phyloP scores from a whole-genome alignment of 2,888 invertebrate genomes.

The Phoenoteleia sp. region DNA sequence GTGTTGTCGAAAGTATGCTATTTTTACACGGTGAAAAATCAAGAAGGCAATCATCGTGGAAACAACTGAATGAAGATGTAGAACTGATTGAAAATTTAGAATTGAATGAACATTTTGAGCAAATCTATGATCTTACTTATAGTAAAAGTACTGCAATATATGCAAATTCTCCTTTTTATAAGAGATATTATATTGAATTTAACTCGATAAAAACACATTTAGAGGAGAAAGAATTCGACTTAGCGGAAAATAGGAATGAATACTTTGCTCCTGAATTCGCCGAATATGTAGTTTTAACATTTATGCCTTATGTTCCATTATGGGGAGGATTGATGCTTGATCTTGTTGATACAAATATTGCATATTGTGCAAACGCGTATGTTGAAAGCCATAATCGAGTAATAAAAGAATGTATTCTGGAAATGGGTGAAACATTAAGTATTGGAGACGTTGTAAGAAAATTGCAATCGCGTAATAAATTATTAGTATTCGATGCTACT shows the following conservation, averaged over 20 bases:
- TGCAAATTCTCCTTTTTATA: conserved; percentile 38
- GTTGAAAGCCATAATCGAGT: conserved; percentile 47
- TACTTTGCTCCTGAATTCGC: no score
- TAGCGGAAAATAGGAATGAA: no score
- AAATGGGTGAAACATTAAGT: background rate
- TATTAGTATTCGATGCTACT: no score
- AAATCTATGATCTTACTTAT: background rate
- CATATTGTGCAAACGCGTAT: conserved; percentile 66
- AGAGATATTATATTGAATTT: conserved; percentile 37
- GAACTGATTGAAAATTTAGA: background rate
- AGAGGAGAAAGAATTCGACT: no score
- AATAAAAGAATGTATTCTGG: conserved; percentile 3
- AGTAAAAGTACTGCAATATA: conserved; percentile 21
- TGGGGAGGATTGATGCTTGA: conserved; percentile 65
- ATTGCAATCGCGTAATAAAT: no score
- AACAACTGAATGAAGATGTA: background rate
- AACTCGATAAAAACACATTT: conserved; percentile 11
- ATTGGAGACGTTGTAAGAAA: no score
- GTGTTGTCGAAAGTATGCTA: conserved; percentile 5
- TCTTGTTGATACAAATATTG: conserved; percentile 52
- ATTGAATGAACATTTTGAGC: conserved; percentile 34
- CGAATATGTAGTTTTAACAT: conserved; percentile 43
- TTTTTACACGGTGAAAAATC: conserved; percentile 25
- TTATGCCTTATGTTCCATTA: conserved; percentile 64
- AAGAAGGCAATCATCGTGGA: no score